phyloP scores from a whole-genome alignment of 2,113 vertebrate genomes.

The Xenus cinereus region DNA sequence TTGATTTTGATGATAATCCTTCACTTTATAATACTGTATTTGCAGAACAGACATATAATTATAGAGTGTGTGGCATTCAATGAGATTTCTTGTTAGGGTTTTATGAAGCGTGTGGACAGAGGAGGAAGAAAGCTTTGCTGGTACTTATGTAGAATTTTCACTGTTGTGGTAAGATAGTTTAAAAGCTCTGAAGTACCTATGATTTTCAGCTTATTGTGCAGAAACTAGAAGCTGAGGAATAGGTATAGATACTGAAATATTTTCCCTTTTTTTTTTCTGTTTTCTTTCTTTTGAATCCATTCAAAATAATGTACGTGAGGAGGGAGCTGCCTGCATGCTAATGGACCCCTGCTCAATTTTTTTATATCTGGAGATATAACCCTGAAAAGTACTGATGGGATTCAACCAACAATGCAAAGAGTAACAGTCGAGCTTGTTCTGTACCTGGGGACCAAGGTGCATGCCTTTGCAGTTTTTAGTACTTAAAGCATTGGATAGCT shows the following conservation, averaged over 20 bases:
- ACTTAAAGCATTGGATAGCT: neutral
- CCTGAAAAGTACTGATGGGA: neutral
- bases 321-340: neutral
- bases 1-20: slow-evolving; percentile 22
- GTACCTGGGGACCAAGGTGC: neutral
- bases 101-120: slow-evolving; percentile 9
- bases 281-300: neutral
- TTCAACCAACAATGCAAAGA: neutral
- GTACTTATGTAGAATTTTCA: neutral
- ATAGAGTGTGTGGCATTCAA: neutral
- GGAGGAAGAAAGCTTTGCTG: neutral
- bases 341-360: neutral
- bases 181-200: neutral
- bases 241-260: neutral
- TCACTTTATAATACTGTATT: neutral
- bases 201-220: slow-evolving; percentile 5
- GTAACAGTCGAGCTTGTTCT: neutral
- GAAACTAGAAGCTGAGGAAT: neutral
- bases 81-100: neutral
- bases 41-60: slow-evolving; percentile 26
- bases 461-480: neutral
- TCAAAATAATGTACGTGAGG: neutral
- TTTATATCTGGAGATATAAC: neutral
- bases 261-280: neutral
- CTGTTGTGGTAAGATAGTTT: neutral